Evolutionary conservation across 1,140 invertebrate species (phyloP).

Genomic region (Acromyrmex echinatior): DNA sequence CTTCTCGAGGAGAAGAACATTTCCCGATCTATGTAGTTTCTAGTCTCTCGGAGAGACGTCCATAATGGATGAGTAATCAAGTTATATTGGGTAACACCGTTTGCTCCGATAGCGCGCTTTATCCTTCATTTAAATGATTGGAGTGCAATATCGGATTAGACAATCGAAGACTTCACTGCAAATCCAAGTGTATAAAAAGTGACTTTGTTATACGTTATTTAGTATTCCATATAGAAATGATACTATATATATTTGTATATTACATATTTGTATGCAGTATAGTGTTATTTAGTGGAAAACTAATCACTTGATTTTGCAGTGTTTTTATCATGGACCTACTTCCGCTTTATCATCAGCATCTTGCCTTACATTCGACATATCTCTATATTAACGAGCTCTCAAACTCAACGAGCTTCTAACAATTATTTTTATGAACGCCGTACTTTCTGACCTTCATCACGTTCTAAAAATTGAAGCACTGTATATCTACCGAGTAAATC

Average conservation of each 20-base stretch:
- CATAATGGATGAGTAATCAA: slow-evolving; percentile 30
- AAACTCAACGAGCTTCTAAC: neutral
- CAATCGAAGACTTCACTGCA: neutral
- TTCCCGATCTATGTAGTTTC: neutral
- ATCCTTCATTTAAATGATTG: slow-evolving; percentile 31
- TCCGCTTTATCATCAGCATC: neutral
- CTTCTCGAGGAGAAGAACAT: neutral
- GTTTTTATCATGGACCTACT: slow-evolving; percentile 13
- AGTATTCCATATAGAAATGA: no score
- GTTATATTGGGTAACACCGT: slow-evolving; percentile 7
- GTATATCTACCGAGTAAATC: neutral
- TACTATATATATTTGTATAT: no score
- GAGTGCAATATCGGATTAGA: slow-evolving; percentile 8
- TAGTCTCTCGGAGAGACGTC: neutral
- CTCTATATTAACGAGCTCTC: neutral
- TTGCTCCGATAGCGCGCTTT: neutral
- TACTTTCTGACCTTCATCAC: neutral
- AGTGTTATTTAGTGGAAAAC: no score
- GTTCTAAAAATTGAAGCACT: slow-evolving; percentile 11
- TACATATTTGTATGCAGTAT: no score
- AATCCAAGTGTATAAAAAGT: no score
- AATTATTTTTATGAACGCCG: slow-evolving; percentile 39
- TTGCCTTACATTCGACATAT: slow-evolving; percentile 2
- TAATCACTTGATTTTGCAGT: no score
- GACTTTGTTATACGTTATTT: no score